Evolutionary conservation across 53 echinoderm and acorn worm species (phyloP).

Genomic region (Paracentrotus lividus): DNA sequence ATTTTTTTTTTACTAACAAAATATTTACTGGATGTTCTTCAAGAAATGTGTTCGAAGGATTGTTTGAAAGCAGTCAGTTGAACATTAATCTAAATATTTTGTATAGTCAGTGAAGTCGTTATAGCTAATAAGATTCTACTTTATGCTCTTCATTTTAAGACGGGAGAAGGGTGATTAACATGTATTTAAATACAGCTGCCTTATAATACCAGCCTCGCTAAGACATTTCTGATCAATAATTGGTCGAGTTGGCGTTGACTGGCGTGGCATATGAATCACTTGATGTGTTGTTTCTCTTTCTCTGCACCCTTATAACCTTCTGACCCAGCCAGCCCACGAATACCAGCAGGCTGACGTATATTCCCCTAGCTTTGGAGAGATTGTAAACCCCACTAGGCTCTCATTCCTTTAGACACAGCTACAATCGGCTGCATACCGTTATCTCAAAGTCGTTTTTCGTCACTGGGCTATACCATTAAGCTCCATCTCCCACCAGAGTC

Average conservation of each 20-base stretch:
- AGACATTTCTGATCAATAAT: not conserved
- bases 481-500: conserved; percentile 9
- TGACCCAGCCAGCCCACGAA: conserved; percentile 21
- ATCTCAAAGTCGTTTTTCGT: conserved; percentile 62
- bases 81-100: not conserved
- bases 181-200: not conserved
- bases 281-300: conserved; percentile 39
- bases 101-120: not conserved
- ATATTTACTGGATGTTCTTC: too few relatives aligned
- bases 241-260: not conserved
- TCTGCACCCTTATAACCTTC: conserved; percentile 39
- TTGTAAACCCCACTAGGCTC: conserved; percentile 4
- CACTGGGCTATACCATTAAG: conserved; percentile 20
- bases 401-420: conserved; percentile 55
- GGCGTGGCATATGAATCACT: conserved; percentile 39
- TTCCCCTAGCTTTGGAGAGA: not conserved
- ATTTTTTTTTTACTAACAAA: too few relatives aligned
- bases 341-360: conserved; percentile 61
- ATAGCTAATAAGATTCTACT: not conserved
- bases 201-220: not conserved
- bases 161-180: not conserved
- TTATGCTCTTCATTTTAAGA: not conserved
- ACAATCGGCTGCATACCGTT: conserved; percentile 59
- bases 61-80: too few relatives aligned
- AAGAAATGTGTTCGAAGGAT: too few relatives aligned